Evolutionary conservation across 2,888 invertebrate species (phyloP).

Genomic region (Caenorhabditis sulstoni): DNA sequence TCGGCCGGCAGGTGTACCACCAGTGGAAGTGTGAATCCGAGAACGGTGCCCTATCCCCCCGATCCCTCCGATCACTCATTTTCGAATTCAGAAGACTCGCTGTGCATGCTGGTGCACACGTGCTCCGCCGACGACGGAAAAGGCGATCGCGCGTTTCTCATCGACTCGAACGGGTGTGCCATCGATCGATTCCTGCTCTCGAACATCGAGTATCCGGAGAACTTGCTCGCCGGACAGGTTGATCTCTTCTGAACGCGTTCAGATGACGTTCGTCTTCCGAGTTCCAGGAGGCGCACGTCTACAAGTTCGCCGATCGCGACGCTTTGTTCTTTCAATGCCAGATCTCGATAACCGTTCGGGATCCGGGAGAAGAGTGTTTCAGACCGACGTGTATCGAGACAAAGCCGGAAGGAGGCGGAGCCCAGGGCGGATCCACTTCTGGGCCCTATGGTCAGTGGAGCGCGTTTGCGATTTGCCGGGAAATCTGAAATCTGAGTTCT

Average conservation of each 20-base stretch:
- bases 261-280: not conserved
- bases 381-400: constrained; percentile 57
- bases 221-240: constrained; percentile 72
- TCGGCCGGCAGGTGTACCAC: constrained; percentile 47
- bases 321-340: constrained; percentile 76
- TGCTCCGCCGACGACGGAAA: constrained; percentile 37
- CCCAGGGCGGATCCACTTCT: constrained; percentile 10
- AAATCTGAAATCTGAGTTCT: too few species aligned
- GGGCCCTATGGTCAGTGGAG: constrained; percentile 20
- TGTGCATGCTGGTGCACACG: constrained; percentile 44
- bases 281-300: constrained; percentile 71
- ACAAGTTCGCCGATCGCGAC: constrained; percentile 73
- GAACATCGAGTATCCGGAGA: constrained; percentile 73
- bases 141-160: constrained; percentile 14
- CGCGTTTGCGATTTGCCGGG: not conserved
- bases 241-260: too few species aligned
- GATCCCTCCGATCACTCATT: not conserved
- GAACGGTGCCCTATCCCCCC: not conserved
- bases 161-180: constrained; percentile 66
- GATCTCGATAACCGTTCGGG: constrained; percentile 72
- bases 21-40: constrained; percentile 27
- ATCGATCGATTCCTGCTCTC: constrained; percentile 72
- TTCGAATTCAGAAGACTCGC: constrained; percentile 15
- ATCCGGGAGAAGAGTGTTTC: constrained; percentile 64
- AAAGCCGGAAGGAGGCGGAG: constrained; percentile 31